Base-by-base conservation (phyloP, 2,797 vertebrate species). In the Enteromius thamalakanensis region DNA sequence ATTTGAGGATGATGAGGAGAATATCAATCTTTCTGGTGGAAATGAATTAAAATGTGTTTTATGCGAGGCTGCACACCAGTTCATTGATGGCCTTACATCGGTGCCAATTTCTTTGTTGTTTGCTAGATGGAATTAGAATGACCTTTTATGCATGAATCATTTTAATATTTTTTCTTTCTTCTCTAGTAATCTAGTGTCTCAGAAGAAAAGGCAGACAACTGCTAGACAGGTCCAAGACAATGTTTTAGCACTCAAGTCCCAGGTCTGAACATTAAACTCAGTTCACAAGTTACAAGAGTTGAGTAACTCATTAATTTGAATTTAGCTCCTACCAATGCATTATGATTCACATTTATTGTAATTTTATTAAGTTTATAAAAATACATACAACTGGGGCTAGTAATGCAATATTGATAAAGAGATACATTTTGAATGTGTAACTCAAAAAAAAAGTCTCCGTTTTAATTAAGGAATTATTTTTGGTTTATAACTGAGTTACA, bases 321-420 rank as follows among this genome's bases (percentile, higher is more conserved):
- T 68, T 47, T 67, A 26, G 62, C 4, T 26, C 4, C 12, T 55
- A 12, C 32, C 1, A 70, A 60, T 60, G 2, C 70, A 70, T 80
- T 55, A 71, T 45, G 70, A 58, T 71, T 71, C 3, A 29, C 51
- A 42, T 45, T 21, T 80, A 80, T 80, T 71, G 51, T 68, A 14
- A 55, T 69, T 80, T 42, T 29, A 55, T 69, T 55, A 80, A 3
- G n/a, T 69, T 80, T 80, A 55, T 80, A 64, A 80, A 79, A 55
- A 42, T 80, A 55, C 32, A 69, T 79, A 37, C 76, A n/a, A 14
- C 78, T 70, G 1, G 12, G 49, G 10, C n/a, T 60, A 21, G 67
- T 58, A 58, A 58, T 58, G 51, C n/a, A 70, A 29, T 14, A 45
- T 80, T 51, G 8, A 79, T 69, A 69, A 55, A 17, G 8, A 53